Base-by-base conservation (phyloP, 2,888 invertebrate species). In the Piscicola geometra region DNA sequence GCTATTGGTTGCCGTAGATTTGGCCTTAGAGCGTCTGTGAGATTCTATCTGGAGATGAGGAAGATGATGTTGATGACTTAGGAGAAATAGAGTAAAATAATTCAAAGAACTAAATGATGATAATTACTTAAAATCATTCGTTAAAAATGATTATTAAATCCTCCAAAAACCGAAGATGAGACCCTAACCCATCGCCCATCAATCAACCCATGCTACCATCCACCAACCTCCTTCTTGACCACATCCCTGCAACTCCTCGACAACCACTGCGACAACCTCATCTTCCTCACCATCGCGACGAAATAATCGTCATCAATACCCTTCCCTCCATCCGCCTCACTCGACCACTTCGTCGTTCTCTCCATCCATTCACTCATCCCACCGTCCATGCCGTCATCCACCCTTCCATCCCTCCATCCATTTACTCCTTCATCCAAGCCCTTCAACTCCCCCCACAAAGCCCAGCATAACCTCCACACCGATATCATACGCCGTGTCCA, bases 391-490 rank as follows among this genome's bases (percentile, higher is more conserved):
- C 74, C 72, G 32, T 79, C 88, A 68, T 88, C 88, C 9, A 41
- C 15, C 15, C 41, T 41, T 41, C 41, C 41, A 18, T 33, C 28
- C 33, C 74, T 60, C 36, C 71, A 25, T 12, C n/a, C 67, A 3
- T 70, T 71, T 21, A 70, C 66, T 30, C 74, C 72, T 33, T 79
- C 88, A 68, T 88, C 88, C 9, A 88, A 82, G 21, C 90, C 89
- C 0, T 90, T 88, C 36, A 91, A 89, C 21, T 90, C 89, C 0
- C 92, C 93, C 95, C 95, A 95, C 12, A 95, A 87, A 0, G 93
- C 92, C 9, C 90, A 89, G 81, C 92, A 91, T 0, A 93, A 87
- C 21, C 89, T 88, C 91, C 91, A 92, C 25, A 86, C 83, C 1
- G 76, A 73, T 1, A 52, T 30, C 75, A 68, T 68, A 18, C 25